These are phyloP conservation scores for Heterotilapia buettikoferi DNA, from an alignment of 2,113 vertebrate species.

Conservation along the genomic window DNA sequence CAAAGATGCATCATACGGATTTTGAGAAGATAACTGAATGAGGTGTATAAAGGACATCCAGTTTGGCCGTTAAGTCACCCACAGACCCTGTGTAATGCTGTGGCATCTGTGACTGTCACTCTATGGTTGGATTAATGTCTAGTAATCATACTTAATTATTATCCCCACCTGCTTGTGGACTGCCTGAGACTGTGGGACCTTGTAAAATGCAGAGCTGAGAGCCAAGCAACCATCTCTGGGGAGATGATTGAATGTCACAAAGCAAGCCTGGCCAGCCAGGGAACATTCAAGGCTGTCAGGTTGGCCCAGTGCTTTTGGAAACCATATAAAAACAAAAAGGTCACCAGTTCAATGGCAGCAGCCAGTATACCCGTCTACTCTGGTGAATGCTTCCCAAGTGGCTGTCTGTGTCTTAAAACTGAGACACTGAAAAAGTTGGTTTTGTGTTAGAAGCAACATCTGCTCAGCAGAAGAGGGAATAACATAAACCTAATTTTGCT, in stretches of 20 bases:
- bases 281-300: constrained; percentile 48
- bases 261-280: constrained; percentile 11
- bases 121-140: constrained; percentile 57
- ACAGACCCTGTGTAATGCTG: constrained; percentile 9
- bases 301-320: constrained; percentile 41
- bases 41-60: neutral
- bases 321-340: constrained; percentile 39
- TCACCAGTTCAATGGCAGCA: constrained; percentile 39
- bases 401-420: neutral
- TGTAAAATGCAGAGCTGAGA: constrained; percentile 34
- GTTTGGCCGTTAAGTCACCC: constrained; percentile 30
- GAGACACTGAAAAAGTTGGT: neutral
- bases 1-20: neutral
- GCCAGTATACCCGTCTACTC: neutral
- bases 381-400: neutral
- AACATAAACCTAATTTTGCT: neutral
- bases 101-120: constrained; percentile 52
- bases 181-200: constrained; percentile 38
- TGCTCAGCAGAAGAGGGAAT: neutral
- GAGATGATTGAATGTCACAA: constrained; percentile 56
- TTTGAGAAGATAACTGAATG: neutral
- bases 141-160: constrained; percentile 63
- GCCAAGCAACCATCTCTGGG: constrained; percentile 41
- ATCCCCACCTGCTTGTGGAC: constrained; percentile 56
- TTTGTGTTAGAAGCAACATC: neutral